Percentiles rank a stretch among this genome's conserved stretches.
These are phyloP conservation scores for Sitophilus oryzae DNA, from an alignment of 1,140 invertebrate species.

Conservation along the genomic window DNA sequence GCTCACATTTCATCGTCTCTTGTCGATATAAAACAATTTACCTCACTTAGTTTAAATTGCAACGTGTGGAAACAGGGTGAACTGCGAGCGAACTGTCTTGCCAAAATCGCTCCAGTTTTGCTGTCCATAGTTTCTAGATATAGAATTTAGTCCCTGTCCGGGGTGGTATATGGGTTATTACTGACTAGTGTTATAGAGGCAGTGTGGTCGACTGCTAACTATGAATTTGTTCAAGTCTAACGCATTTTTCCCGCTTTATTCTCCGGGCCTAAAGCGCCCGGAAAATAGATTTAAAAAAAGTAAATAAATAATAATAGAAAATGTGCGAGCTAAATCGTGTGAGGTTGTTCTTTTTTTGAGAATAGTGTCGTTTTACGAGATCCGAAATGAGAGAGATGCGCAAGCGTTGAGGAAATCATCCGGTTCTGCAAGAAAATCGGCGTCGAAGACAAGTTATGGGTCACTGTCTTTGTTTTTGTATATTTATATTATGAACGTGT, in stretches of 20 bases:
- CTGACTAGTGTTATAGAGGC: conserved; percentile 15
- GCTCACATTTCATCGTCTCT: conserved; percentile 2
- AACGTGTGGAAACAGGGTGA: conserved; percentile 9
- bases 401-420: background rate
- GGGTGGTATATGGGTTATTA: conserved; percentile 14
- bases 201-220: conserved; percentile 17
- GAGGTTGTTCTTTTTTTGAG: too few species aligned
- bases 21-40: too few species aligned
- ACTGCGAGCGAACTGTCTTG: background rate
- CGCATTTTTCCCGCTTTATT: conserved; percentile 1
- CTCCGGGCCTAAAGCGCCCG: background rate
- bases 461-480: conserved; percentile 11
- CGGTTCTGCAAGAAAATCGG: conserved; percentile 3
- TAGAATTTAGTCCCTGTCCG: conserved; percentile 2
- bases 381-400: conserved; percentile 1
- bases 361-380: too few species aligned
- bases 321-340: too few species aligned
- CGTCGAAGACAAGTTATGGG: background rate
- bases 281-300: conserved; percentile 1
- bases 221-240: background rate
- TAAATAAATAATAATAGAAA: too few species aligned
- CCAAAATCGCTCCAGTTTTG: too few species aligned
- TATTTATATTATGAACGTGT: conserved; percentile 9
- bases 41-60: too few species aligned
- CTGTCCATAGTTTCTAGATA: background rate